These are phyloP conservation scores for Dinomys branickii DNA, from an alignment of 2,113 vertebrate genomes.

Conservation along the genomic window DNA sequence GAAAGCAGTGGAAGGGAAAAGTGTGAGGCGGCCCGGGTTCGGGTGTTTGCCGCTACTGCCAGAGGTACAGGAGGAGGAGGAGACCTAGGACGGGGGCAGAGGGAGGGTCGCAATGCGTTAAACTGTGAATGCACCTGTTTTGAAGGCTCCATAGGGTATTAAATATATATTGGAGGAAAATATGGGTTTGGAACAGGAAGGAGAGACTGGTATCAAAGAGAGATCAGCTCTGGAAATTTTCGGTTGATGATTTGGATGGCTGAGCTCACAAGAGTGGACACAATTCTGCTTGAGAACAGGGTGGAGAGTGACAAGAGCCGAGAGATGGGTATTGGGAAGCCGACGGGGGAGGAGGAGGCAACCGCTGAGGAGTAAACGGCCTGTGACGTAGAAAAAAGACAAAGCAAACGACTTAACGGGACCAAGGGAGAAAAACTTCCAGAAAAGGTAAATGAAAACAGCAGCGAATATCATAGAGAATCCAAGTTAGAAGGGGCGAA, in stretches of 20 bases:
- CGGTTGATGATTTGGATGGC: neutral
- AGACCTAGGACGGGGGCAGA: neutral
- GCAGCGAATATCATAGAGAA: neutral
- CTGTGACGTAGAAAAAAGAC: neutral
- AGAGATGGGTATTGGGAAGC: neutral
- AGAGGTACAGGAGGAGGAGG: neutral
- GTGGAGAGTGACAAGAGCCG: neutral
- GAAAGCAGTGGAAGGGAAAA: neutral
- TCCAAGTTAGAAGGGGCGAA: neutral
- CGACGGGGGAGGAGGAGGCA: neutral
- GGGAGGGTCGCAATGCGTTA: neutral
- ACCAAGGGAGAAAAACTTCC: neutral
- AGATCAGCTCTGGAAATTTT: neutral
- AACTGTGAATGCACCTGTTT: neutral
- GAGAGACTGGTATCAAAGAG: neutral
- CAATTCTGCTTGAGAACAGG: neutral
- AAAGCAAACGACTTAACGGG: neutral
- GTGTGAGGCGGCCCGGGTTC: neutral
- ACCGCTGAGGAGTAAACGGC: neutral
- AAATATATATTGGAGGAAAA: neutral
- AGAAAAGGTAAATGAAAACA: neutral
- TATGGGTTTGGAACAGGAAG: neutral
- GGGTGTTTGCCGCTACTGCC: neutral
- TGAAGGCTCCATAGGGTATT: neutral
- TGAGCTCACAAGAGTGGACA: neutral